phyloP scores from a whole-genome alignment of 1,140 invertebrate species.

The Leptinotarsa undecemlineata region DNA sequence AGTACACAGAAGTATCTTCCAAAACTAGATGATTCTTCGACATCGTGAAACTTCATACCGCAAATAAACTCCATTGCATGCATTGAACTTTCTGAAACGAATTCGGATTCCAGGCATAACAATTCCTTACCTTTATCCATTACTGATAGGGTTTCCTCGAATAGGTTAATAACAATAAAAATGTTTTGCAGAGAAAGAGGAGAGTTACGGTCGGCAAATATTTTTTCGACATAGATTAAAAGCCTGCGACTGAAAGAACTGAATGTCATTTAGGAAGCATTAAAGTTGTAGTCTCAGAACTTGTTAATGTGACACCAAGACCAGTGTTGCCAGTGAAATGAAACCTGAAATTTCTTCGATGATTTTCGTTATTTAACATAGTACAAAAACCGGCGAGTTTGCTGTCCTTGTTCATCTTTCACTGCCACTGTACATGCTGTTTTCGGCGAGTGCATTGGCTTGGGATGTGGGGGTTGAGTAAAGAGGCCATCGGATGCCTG shows the following conservation, averaged over 20 bases:
- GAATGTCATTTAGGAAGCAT: slow-evolving; percentile 8
- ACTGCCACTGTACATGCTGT: no score
- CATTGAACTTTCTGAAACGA: background rate
- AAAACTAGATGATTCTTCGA: background rate
- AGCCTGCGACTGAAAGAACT: slow-evolving; percentile 5
- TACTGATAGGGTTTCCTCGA: background rate
- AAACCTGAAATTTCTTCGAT: background rate
- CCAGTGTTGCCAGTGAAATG: background rate
- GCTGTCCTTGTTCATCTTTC: no score
- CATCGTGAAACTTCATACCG: background rate
- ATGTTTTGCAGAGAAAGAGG: background rate
- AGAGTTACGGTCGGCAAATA: slow-evolving; percentile 2
- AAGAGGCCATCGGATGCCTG: no score
- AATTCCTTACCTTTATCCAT: background rate
- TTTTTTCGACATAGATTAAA: slow-evolving; percentile 8
- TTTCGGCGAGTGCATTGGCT: no score
- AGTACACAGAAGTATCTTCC: background rate
- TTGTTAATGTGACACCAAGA: background rate
- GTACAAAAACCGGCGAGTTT: no score
- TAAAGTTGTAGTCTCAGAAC: slow-evolving; percentile 3
- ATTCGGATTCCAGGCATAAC: background rate
- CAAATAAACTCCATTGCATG: background rate
- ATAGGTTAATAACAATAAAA: slow-evolving; percentile 4
- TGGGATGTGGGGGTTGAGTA: no score
- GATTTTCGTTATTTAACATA: no score